A percentile compares a stretch with the other conserved stretches of the same genome.
Evolutionary conservation across 2,113 vertebrate species (phyloP).

Genomic region (Cebus imitator): DNA sequence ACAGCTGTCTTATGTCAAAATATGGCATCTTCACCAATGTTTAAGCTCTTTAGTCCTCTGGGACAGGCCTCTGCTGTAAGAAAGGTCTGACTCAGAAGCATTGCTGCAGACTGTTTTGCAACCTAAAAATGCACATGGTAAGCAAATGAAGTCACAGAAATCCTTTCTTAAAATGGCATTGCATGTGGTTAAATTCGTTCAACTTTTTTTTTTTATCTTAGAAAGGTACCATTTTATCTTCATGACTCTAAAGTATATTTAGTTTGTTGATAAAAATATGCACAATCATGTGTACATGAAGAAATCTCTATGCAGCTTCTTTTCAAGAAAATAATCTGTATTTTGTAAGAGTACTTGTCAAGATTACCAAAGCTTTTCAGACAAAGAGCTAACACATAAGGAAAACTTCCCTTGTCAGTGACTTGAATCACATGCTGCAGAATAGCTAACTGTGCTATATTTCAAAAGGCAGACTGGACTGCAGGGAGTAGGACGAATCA

Average conservation of each 20-base stretch:
- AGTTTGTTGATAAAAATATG: conserved; percentile 18
- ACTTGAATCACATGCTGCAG: not conserved
- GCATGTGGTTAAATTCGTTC: conserved; percentile 34
- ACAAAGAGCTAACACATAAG: conserved; percentile 34
- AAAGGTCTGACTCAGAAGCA: conserved; percentile 31
- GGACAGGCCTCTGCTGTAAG: not conserved
- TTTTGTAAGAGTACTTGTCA: conserved; percentile 44
- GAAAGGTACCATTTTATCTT: conserved; percentile 22
- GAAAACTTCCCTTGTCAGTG: not conserved
- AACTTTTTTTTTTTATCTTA: not conserved
- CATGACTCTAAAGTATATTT: not conserved
- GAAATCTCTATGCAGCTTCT: conserved; percentile 28
- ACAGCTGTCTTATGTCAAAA: conserved; percentile 41
- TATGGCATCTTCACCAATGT: conserved; percentile 1
- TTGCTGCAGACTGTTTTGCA: not conserved
- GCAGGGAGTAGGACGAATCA: not conserved
- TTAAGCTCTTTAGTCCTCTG: not conserved
- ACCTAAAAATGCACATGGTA: conserved; percentile 32
- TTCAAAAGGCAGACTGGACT: conserved; percentile 10
- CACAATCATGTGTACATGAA: not conserved
- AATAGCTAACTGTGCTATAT: conserved; percentile 42
- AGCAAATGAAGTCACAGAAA: conserved; percentile 36
- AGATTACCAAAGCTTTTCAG: conserved; percentile 36
- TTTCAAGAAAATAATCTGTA: conserved; percentile 19
- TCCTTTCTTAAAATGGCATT: not conserved